Evolutionary conservation across 1,140 invertebrate species (phyloP), one percentile per base, ranked within the genome.

Genomic region (Neodiprion virginianus): DNA sequence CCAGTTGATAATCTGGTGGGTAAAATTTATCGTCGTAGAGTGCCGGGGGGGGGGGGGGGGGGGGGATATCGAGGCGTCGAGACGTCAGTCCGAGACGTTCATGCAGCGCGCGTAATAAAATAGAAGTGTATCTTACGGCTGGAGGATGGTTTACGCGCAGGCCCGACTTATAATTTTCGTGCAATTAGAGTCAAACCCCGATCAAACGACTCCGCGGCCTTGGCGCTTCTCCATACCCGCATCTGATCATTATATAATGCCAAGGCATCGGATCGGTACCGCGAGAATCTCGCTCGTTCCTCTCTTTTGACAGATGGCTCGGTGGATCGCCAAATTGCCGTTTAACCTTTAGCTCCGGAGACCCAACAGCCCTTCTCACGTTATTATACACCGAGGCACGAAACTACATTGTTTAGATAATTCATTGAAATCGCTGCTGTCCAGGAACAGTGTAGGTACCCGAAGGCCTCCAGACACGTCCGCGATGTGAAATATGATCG

Each of bases 251-350:
- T 72, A n/a, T 11, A 23, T 7, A 48, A 65, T 21, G 48, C 23
- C 61, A 50, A 48, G 73, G 28, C 67, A 69, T 65, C 69, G 49
- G 53, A 66, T 50, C 69, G 66, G n/a, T 61, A 40, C 40, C 11
- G 49, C 47, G 23, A 48, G 28, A 7, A 69, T 17, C 28, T 23
- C 14, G 17, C 71, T 72, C 48, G 11, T 23, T 69, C 67, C 28
- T 61, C n/a, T 61, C 79, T 84, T 86, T 86, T 87, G 85, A 86
- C 86, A 85, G 84, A 87, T 84, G 83, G 82, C 80, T 75, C 76
- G 79, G 53, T 82, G 76, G 83, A 83, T 76, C 77, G 77, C 82
- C 79, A 88, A 88, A 87, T 87, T 87, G 81, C 78, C 74, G 76
- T 84, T 81, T 80, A 85, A 82, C 79, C 80, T 78, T 81, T 79